Conservation (phyloP, 30 jellyfish, hydroid and myxozoan genomes). For the Aurelia sp. region DNA sequence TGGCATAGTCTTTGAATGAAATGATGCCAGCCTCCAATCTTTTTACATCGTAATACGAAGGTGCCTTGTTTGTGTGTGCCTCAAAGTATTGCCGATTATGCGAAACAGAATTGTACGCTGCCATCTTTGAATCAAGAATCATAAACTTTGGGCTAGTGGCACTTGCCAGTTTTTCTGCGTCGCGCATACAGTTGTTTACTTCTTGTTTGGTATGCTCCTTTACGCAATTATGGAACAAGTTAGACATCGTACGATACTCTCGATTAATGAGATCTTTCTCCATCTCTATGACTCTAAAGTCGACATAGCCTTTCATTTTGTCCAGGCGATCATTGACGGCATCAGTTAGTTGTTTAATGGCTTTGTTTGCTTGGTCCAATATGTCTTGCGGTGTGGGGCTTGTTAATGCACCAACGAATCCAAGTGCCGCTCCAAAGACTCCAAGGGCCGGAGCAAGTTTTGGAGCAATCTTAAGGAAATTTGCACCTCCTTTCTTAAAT, state of each 20-base stretch:
- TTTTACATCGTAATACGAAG: not conserved
- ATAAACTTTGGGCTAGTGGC: conserved; percentile 27
- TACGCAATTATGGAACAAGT: not conserved
- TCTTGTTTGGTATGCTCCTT: not conserved
- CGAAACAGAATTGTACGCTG: not conserved
- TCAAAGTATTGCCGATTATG: not conserved
- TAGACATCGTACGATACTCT: conserved; percentile 4
- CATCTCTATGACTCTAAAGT: conserved; percentile 4
- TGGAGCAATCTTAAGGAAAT: conserved; percentile 2
- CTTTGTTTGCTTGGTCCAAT: conserved; percentile 29
- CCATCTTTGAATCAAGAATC: conserved; percentile 7
- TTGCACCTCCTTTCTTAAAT: not conserved
- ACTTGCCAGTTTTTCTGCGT: not conserved
- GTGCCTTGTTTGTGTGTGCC: not conserved
- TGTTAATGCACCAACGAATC: conserved; percentile 1
- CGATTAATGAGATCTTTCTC: conserved; percentile 40
- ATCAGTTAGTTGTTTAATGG: conserved; percentile 2
- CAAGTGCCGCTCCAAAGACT: conserved; percentile 10
- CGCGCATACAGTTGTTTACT: conserved; percentile 8
- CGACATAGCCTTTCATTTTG: conserved; percentile 16
- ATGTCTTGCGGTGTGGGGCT: conserved; percentile 29
- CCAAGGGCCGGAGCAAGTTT: conserved; percentile 16
- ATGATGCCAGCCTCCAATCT: conserved; percentile 12
- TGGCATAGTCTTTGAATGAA: conserved; percentile 2
- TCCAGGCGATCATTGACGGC: conserved; percentile 17